These are phyloP conservation scores for Champsocephalus gunnari DNA, from an alignment of 2,797 vertebrate species.

Conservation along the genomic window DNA sequence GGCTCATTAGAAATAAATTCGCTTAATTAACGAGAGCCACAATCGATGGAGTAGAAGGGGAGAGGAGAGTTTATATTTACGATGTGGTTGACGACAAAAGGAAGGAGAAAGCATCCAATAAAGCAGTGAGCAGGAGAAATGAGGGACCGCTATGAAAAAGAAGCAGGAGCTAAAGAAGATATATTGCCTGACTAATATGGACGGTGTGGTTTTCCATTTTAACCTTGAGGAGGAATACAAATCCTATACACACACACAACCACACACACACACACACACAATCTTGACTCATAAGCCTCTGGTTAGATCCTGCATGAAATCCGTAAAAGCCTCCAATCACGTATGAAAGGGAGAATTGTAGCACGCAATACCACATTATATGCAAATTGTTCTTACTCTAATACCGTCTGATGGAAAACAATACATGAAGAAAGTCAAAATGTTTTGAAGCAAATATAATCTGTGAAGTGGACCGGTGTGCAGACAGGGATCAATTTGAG, in stretches of 20 bases:
- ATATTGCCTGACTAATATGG: conserved; percentile 46
- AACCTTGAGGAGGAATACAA: conserved; percentile 53
- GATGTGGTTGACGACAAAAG: conserved; percentile 21
- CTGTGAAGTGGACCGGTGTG: conserved; percentile 13
- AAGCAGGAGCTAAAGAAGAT: conserved; percentile 26
- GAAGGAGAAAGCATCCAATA: conserved; percentile 13
- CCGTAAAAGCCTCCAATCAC: conserved; percentile 35
- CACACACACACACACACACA: conserved; percentile 1
- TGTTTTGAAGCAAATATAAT: conserved; percentile 21
- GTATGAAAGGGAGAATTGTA: neutral
- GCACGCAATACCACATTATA: conserved; percentile 7
- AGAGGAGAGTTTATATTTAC: conserved; percentile 33
- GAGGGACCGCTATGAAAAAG: conserved; percentile 14
- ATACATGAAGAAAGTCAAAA: conserved; percentile 1
- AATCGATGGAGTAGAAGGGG: conserved; percentile 43
- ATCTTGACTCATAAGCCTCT: conserved; percentile 36
- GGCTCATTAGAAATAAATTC: conserved; percentile 59
- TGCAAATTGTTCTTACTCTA: conserved; percentile 1
- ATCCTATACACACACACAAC: conserved; percentile 13
- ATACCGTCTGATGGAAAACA: neutral
- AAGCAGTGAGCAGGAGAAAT: conserved; percentile 19
- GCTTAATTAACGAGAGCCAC: conserved; percentile 47
- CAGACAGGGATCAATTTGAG: conserved; percentile 52
- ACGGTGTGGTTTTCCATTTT: conserved; percentile 45
- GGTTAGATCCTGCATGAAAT: conserved; percentile 45